A percentile compares a stretch with the other conserved stretches of the same genome.
These are phyloP conservation scores for Cariama cristata DNA, from an alignment of 2,113 vertebrate species.

Conservation along the genomic window DNA sequence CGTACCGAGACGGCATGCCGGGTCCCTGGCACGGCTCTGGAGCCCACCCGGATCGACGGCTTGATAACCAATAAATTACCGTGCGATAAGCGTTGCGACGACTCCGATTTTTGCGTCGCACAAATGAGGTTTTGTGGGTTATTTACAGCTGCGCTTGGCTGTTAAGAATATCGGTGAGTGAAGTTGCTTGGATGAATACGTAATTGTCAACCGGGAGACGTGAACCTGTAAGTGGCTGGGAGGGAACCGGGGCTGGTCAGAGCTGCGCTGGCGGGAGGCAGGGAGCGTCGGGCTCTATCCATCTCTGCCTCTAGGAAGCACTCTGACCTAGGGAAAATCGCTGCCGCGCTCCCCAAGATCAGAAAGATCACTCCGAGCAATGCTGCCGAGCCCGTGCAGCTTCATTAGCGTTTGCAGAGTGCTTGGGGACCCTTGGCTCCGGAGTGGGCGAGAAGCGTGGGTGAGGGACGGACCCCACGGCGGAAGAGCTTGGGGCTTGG, in stretches of 20 bases:
- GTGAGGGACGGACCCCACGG: accelerated
- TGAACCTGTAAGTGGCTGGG: accelerated
- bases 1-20: accelerated
- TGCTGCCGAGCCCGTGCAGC: accelerated
- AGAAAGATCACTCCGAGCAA: accelerated
- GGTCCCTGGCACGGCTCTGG: accelerated
- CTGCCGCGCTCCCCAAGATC: accelerated
- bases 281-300: background rate
- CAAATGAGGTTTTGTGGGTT: background rate
- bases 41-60: background rate
- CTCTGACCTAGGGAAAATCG: background rate
- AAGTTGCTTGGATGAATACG: background rate
- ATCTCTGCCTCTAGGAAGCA: slow-evolving; percentile 9
- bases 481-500: background rate
- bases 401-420: accelerated
- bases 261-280: background rate
- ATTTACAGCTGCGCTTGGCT: background rate
- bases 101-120: background rate
- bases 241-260: background rate
- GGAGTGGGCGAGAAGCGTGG: accelerated
- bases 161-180: background rate
- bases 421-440: background rate
- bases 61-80: accelerated
- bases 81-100: background rate
- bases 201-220: background rate